These are phyloP conservation scores for Illadopsis cleaveri DNA, from an alignment of 2,113 vertebrate species.

Conservation along the genomic window DNA sequence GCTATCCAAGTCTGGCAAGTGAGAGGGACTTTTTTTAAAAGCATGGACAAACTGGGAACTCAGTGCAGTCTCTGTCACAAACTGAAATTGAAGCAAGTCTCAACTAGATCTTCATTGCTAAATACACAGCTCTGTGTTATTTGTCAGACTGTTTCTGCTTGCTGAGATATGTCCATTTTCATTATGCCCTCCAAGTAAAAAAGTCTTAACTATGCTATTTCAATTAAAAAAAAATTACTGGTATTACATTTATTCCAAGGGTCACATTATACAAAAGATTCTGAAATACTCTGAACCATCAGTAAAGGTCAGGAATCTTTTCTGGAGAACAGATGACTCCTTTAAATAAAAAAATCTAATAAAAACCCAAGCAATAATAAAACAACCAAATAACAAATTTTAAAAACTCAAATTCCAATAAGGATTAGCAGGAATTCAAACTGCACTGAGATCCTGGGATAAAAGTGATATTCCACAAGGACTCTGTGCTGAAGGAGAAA, in stretches of 20 bases:
- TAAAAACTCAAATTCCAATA: neutral
- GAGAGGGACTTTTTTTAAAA: neutral
- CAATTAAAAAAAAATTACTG: neutral
- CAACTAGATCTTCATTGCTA: neutral
- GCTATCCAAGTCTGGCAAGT: neutral
- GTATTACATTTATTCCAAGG: neutral
- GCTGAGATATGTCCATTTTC: neutral
- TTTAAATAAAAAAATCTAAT: neutral
- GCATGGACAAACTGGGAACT: neutral
- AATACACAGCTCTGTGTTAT: neutral
- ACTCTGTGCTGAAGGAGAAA: neutral
- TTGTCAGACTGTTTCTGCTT: neutral
- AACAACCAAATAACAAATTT: neutral
- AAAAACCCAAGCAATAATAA: neutral
- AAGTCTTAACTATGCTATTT: neutral
- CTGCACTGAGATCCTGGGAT: neutral
- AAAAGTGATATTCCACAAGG: neutral
- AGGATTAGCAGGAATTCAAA: neutral
- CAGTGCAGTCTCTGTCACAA: neutral
- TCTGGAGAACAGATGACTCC: neutral
- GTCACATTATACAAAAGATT: neutral
- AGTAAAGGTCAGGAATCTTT: neutral
- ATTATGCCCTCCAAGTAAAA: neutral
- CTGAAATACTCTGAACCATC: neutral
- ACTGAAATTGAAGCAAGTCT: accelerated